Evolutionary conservation across 2,888 invertebrate species (phyloP).

Genomic region (Phrixothrix hirtus): DNA sequence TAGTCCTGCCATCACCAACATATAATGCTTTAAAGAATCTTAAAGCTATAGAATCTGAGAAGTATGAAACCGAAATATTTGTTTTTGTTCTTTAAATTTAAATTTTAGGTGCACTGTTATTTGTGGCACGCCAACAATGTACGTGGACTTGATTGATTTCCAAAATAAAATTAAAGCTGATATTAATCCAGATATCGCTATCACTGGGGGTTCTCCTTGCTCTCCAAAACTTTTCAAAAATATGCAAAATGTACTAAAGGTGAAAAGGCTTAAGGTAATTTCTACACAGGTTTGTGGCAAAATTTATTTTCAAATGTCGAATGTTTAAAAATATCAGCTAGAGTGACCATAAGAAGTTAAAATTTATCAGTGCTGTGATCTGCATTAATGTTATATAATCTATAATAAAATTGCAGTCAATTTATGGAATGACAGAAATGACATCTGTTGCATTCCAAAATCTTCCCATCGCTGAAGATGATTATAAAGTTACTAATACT

Average conservation of each 20-base stretch:
- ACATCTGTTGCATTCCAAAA: conserved; percentile 62
- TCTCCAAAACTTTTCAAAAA: conserved; percentile 64
- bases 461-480: conserved; percentile 53
- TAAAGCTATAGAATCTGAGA: conserved; percentile 45
- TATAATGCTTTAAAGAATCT: conserved; percentile 69
- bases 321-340: too few relatives aligned
- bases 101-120: conserved; percentile 67
- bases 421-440: conserved; percentile 66
- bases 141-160: conserved; percentile 70
- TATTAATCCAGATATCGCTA: conserved; percentile 60
- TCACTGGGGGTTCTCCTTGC: conserved; percentile 75
- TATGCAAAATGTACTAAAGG: conserved; percentile 56
- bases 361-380: too few relatives aligned
- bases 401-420: conserved; percentile 58
- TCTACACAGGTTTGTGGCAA: too few relatives aligned
- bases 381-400: too few relatives aligned
- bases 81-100: background rate
- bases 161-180: conserved; percentile 57
- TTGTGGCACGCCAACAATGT: conserved; percentile 87
- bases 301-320: too few relatives aligned
- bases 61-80: conserved; percentile 4
- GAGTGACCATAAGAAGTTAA: too few relatives aligned
- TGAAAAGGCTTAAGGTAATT: conserved; percentile 61
- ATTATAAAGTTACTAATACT: conserved; percentile 55
- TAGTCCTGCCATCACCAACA: conserved; percentile 63